These are phyloP conservation scores for Epistrophe eligans DNA, from an alignment of 2,888 invertebrate species.

Conservation along the genomic window DNA sequence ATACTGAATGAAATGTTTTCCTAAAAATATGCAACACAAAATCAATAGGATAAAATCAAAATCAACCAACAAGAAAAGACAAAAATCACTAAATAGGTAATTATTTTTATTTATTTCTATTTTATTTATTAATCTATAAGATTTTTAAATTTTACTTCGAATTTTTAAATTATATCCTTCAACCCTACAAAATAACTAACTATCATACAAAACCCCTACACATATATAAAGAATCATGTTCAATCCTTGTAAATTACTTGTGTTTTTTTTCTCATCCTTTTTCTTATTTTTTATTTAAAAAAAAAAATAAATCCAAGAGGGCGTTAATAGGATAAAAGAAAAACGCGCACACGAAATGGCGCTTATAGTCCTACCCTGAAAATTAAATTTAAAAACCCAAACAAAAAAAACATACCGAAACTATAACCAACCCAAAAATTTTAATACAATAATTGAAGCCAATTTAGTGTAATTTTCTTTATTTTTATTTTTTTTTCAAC, in stretches of 20 bases:
- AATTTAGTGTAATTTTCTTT: constrained; percentile 83
- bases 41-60: constrained; percentile 43
- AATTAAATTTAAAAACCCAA: background rate
- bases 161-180: background rate
- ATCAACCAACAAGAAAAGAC: background rate
- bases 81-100: constrained; percentile 40
- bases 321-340: constrained; percentile 75
- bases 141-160: background rate
- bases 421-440: constrained; percentile 81
- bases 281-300: background rate
- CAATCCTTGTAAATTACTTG: constrained; percentile 16
- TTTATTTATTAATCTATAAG: background rate
- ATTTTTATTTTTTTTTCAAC: constrained; percentile 78
- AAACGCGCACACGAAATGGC: constrained; percentile 68
- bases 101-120: background rate
- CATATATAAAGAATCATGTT: background rate
- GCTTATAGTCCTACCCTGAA: constrained; percentile 30
- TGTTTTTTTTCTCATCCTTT: background rate
- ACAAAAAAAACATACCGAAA: constrained; percentile 13
- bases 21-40: constrained; percentile 43
- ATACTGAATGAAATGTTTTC: constrained; percentile 1
- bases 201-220: background rate
- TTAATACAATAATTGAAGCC: constrained; percentile 84
- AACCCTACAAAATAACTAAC: background rate
- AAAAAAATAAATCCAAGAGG: constrained; percentile 31